Evolutionary conservation across 30 jellyfish, hydroid and myxozoan species (phyloP), one percentile per base, ranked within the genome.

Genomic region (Aurelia aurita complex sp. Pacific): DNA sequence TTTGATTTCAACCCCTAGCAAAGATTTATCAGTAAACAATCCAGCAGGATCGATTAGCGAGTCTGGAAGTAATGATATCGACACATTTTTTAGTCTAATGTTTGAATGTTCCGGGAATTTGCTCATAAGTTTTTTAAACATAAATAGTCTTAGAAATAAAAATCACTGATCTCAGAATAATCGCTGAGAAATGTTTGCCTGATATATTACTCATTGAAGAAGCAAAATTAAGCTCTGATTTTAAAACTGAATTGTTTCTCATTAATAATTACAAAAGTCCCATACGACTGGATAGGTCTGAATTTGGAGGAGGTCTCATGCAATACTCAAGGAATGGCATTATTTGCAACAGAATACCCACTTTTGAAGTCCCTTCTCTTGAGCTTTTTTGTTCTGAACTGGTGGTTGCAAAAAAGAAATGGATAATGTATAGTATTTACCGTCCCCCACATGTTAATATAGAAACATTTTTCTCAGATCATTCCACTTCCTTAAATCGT

Each of bases 111-210:
- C 71, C 43, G 54, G 54, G 43, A 74, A 74, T 74, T 53, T 53
- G 10, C 42, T 74, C 4, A 53, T 74, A 11, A 13, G 73, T 50
- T 74, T 74, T 42, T 74, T 74, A 46, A 51, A 55, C 54, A 74
- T 74, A 74, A 52, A 79, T 43, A 65, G 89, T 64, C 34, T 79
- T 18, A 29, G 89, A 66, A 63, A 79, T 23, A 51, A 79, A 79
- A 79, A 79, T 79, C 5, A 63, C 54, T 42, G 89, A 62, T 23
- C 46, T 79, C 29, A 2, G 70, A 34, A 9, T 66, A 29, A 52
- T 79, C 29, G 29, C 29, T 23, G 29, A 23, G 29, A 23, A 23
- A 23, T 23, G 29, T 23, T 23, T 23, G 29, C 29, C 29, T 23
- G 29, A 23, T 23, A 23, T 23, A 23, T 23, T 23, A 23, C 29